phyloP scores from a whole-genome alignment of 2,113 vertebrate species.

The Aramus guarauna region DNA sequence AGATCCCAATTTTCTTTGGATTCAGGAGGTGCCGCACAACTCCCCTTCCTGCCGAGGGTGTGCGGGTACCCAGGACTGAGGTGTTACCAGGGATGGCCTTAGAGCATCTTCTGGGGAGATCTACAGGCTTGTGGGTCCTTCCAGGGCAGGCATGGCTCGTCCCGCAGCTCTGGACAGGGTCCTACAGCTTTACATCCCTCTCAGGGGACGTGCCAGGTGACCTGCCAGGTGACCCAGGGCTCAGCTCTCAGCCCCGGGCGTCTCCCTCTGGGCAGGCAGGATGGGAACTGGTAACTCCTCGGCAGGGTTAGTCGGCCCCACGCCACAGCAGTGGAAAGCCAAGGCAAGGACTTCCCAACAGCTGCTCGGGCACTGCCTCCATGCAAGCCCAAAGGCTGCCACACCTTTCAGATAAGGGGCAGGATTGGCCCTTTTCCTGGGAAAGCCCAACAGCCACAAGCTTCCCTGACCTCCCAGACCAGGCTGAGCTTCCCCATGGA shows the following conservation, averaged over 20 bases:
- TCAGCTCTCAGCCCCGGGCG: background rate
- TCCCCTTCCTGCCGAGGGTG: background rate
- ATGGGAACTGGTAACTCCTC: background rate
- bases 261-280: fast-evolving
- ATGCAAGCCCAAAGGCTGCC: background rate
- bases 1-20: fast-evolving
- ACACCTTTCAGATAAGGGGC: background rate
- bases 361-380: background rate
- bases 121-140: background rate
- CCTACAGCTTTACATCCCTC: background rate
- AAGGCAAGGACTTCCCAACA: background rate
- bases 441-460: background rate
- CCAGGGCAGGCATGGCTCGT: background rate
- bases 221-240: background rate
- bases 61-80: fast-evolving
- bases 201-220: background rate
- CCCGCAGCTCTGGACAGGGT: background rate
- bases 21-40: background rate
- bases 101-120: background rate
- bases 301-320: background rate
- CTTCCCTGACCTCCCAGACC: background rate
- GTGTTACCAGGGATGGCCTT: fast-evolving
- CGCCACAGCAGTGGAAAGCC: fast-evolving
- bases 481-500: background rate
- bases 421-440: background rate